These are phyloP conservation scores for Charaxes varanes DNA, from an alignment of 1,140 invertebrate species.

Conservation along the genomic window DNA sequence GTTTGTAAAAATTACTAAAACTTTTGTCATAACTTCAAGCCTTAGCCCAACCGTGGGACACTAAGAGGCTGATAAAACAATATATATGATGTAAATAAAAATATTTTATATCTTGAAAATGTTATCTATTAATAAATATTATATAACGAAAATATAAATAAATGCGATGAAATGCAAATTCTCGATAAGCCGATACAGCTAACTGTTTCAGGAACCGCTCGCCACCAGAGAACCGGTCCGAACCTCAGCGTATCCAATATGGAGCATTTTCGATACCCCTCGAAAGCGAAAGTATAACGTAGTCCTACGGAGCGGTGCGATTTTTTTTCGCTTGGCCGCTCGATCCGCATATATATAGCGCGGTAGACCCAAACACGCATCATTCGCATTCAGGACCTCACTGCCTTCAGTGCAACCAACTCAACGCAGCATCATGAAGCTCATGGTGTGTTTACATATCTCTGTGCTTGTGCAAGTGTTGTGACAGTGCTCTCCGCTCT, in stretches of 20 bases:
- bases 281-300: slow-evolving; percentile 72
- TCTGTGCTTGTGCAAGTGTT: slow-evolving; percentile 37
- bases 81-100: too few relatives aligned
- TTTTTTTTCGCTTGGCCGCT: slow-evolving; percentile 68
- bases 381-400: slow-evolving; percentile 73
- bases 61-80: too few relatives aligned
- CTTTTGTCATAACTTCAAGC: too few relatives aligned
- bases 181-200: slow-evolving; percentile 1
- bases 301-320: slow-evolving; percentile 53
- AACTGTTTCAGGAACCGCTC: slow-evolving; percentile 32
- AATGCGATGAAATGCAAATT: slow-evolving; percentile 8
- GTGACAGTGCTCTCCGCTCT: slow-evolving; percentile 39
- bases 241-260: slow-evolving; percentile 40
- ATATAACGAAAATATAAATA: background rate
- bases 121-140: too few relatives aligned
- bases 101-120: too few relatives aligned
- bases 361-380: slow-evolving; percentile 57
- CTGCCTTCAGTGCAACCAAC: slow-evolving; percentile 73
- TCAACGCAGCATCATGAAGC: slow-evolving; percentile 71
- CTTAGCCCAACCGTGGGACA: too few relatives aligned
- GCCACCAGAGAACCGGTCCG: slow-evolving; percentile 40
- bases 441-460: slow-evolving; percentile 63
- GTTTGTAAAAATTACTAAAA: too few relatives aligned
- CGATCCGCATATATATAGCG: slow-evolving; percentile 68
- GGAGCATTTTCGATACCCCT: slow-evolving; percentile 56